A percentile compares a stretch with the other conserved stretches of the same genome.
Evolutionary conservation across 2,888 invertebrate species (phyloP).

Genomic region (Amphimallon solstitiale): DNA sequence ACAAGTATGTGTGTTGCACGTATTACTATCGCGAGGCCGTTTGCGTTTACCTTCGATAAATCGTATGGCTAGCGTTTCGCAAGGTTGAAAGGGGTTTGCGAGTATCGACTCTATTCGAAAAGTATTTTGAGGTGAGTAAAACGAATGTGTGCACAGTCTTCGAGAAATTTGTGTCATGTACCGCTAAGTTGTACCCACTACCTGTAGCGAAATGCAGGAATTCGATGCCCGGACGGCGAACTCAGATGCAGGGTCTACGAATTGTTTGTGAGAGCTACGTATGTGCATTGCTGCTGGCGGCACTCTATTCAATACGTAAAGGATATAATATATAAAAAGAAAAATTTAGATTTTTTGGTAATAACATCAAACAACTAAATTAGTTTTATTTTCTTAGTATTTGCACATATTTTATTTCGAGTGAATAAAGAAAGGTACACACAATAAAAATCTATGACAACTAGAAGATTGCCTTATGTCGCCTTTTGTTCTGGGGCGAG

Average conservation of each 20-base stretch:
- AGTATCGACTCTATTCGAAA: conserved; percentile 2
- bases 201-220: conserved; percentile 31
- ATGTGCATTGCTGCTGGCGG: too few relatives aligned
- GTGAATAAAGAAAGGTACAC: too few relatives aligned
- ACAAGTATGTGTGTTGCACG: background rate
- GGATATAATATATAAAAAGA: too few relatives aligned
- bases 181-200: conserved; percentile 24
- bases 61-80: conserved; percentile 10
- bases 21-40: background rate
- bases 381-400: too few relatives aligned
- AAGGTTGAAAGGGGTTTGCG: conserved; percentile 20
- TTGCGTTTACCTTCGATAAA: conserved; percentile 22
- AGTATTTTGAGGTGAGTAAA: conserved; percentile 5
- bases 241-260: conserved; percentile 5
- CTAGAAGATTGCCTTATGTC: too few relatives aligned
- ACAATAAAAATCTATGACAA: too few relatives aligned
- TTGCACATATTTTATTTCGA: too few relatives aligned
- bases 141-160: conserved; percentile 4
- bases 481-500: too few relatives aligned
- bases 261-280: background rate
- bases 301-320: too few relatives aligned
- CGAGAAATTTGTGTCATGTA: conserved; percentile 31
- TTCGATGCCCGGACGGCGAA: conserved; percentile 35
- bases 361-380: too few relatives aligned
- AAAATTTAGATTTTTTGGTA: too few relatives aligned